phyloP scores from a whole-genome alignment of 1,140 invertebrate species.

The Trichonephila inaurata region DNA sequence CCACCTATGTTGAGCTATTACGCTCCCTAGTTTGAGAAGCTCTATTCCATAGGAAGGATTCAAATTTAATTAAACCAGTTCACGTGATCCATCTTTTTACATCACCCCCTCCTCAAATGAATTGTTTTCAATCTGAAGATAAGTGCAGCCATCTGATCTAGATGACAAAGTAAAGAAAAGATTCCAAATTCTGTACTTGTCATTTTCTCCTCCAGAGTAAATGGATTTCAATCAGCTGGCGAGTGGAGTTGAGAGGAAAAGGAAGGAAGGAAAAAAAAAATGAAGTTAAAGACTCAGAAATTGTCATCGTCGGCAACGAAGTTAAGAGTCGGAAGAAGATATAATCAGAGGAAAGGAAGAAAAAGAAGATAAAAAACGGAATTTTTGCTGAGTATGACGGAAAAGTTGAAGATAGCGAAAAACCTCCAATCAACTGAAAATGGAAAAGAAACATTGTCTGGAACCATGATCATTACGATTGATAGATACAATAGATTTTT shows the following conservation, averaged over 20 bases:
- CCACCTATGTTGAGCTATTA: too few relatives aligned
- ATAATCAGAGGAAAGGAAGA: neutral
- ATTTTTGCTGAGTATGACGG: neutral
- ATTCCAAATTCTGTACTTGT: constrained; percentile 12
- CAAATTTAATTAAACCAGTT: too few relatives aligned
- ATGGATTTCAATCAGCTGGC: constrained; percentile 10
- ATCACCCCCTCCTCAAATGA: neutral
- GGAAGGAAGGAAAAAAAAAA: neutral
- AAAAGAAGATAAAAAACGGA: neutral
- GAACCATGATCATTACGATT: neutral
- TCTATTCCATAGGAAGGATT: too few relatives aligned
- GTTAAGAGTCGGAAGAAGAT: constrained; percentile 37
- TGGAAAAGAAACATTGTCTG: neutral
- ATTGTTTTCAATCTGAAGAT: neutral
- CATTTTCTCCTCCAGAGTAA: constrained; percentile 30
- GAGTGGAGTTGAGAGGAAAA: neutral
- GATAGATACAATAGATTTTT: too few relatives aligned
- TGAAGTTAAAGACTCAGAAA: neutral
- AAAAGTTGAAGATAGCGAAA: constrained; percentile 37
- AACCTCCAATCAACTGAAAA: neutral
- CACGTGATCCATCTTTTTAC: too few relatives aligned
- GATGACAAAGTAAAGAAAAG: neutral
- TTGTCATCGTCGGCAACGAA: constrained; percentile 9
- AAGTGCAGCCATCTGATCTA: neutral
- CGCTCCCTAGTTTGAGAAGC: too few relatives aligned